These are phyloP conservation scores for Globodera ellingtonae DNA, from an alignment of 1,140 invertebrate genomes.

Conservation along the genomic window DNA sequence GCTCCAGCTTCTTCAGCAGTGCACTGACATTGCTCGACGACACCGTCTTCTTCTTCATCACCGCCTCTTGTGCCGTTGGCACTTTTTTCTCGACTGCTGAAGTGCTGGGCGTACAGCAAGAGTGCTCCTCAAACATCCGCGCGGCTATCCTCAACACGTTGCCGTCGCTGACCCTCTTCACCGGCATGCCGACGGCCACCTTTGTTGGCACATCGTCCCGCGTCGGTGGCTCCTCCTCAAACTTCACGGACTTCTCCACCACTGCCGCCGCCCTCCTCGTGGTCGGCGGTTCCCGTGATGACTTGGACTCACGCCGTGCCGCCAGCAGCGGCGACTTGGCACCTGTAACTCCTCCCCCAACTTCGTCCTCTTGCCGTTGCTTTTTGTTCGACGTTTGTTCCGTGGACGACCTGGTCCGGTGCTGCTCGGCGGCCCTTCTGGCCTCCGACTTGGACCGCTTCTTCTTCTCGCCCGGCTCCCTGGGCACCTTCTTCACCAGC, in stretches of 20 bases:
- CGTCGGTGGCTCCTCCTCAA: not conserved
- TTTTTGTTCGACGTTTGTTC: slow-evolving; percentile 29
- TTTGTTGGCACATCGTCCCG: not conserved
- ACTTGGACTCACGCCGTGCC: not conserved
- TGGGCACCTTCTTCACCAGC: slow-evolving; percentile 8
- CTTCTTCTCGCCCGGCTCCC: slow-evolving; percentile 16
- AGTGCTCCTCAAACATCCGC: not conserved
- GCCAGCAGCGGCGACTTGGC: no score
- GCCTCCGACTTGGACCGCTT: slow-evolving; percentile 30
- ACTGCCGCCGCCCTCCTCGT: slow-evolving; percentile 4
- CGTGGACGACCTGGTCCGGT: slow-evolving; percentile 21
- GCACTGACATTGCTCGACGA: slow-evolving; percentile 23
- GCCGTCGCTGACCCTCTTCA: not conserved
- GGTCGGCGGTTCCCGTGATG: not conserved
- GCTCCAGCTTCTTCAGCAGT: slow-evolving; percentile 32
- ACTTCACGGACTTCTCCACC: not conserved
- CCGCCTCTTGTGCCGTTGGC: not conserved
- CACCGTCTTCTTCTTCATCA: not conserved
- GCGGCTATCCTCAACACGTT: slow-evolving; percentile 14
- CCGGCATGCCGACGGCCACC: not conserved
- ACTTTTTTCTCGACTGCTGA: not conserved
- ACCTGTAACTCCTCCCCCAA: not conserved
- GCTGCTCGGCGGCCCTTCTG: slow-evolving; percentile 5
- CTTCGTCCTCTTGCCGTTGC: slow-evolving; percentile 9
- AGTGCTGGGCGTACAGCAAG: not conserved